Conservation (phyloP, 2,888 invertebrate species). For the Blastobasis adustella region DNA sequence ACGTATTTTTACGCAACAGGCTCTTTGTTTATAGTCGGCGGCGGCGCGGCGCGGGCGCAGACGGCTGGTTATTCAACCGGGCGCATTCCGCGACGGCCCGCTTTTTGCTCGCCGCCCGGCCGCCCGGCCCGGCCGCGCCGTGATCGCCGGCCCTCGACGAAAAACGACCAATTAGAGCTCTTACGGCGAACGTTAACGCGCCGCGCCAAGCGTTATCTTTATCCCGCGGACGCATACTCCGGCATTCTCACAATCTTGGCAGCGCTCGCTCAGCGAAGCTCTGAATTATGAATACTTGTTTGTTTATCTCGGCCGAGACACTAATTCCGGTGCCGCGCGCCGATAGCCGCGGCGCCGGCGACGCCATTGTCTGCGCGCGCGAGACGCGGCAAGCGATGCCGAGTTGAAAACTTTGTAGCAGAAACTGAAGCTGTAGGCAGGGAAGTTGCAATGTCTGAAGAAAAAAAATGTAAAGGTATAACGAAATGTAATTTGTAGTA, state of each 20-base stretch:
- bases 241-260: constrained; percentile 30
- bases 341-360: constrained; percentile 50
- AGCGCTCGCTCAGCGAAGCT: constrained; percentile 23
- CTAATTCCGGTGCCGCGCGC: constrained; percentile 29
- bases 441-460: too few relatives aligned
- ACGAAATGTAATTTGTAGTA: too few relatives aligned
- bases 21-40: constrained; percentile 60
- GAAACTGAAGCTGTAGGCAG: too few relatives aligned
- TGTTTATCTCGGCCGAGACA: constrained; percentile 32
- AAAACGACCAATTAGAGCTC: constrained; percentile 64
- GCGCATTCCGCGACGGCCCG: constrained; percentile 68
- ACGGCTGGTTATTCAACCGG: constrained; percentile 71
- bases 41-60: constrained; percentile 28
- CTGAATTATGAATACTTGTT: constrained; percentile 38
- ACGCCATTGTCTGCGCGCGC: constrained; percentile 37
- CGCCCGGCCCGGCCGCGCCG: constrained; percentile 11
- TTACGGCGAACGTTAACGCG: constrained; percentile 61
- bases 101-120: constrained; percentile 57
- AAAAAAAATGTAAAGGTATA: too few relatives aligned
- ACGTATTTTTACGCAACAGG: constrained; percentile 71
- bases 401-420: not conserved
- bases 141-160: constrained; percentile 13
- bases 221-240: not conserved
- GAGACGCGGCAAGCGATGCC: not conserved
- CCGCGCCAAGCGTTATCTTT: not conserved